Evolutionary conservation across 2,888 invertebrate genomes (phyloP), one percentile per base, ranked within the genome.

Genomic region (Cheilosia pagana): DNA sequence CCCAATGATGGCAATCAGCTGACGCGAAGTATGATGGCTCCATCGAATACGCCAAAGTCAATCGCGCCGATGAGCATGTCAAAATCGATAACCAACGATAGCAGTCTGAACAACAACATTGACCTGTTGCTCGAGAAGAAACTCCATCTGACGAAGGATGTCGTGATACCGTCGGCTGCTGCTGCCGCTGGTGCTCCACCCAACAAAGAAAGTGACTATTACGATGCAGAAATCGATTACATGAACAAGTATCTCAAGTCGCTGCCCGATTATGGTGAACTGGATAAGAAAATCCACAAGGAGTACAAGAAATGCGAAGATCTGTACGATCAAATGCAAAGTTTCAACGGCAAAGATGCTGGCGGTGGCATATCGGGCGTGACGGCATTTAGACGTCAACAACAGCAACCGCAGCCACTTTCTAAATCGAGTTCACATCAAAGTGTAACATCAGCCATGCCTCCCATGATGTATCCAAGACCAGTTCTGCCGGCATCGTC

Each of bases 211-310:
- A 87, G 79, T 72, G 88, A 92, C 78, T 90, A 91, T 81, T 92
- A 92, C 76, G 90, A 90, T 87, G 91, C 91, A 3, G 92, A 92
- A 79, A 92, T 92, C 48, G 92, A 92, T 87, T 92, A 92, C 89
- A 92, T 92, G 92, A 92, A 92, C 86, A 91, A 91, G 86, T 92
- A 92, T 88, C 88, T 92, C n/a, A 91, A 91, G 87, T 92, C 92
- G 87, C 76, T 92, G 72, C 92, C 92, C 60, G 92, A 92, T 81
- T 92, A 92, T 72, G 91, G 90, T 57, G 92, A 92, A 74, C 77
- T 92, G 60, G 91, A 92, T 86, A 90, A 91, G 28, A 91, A 92
- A 86, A 87, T 92, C 77, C 91, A 91, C 86, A 89, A 91, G 78
- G 92, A 92, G 88, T 92, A 91, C 79, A 89, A 92, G 86, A 92